Evolutionary conservation across 2,113 vertebrate species (phyloP).

Genomic region (Barnardius zonarius): DNA sequence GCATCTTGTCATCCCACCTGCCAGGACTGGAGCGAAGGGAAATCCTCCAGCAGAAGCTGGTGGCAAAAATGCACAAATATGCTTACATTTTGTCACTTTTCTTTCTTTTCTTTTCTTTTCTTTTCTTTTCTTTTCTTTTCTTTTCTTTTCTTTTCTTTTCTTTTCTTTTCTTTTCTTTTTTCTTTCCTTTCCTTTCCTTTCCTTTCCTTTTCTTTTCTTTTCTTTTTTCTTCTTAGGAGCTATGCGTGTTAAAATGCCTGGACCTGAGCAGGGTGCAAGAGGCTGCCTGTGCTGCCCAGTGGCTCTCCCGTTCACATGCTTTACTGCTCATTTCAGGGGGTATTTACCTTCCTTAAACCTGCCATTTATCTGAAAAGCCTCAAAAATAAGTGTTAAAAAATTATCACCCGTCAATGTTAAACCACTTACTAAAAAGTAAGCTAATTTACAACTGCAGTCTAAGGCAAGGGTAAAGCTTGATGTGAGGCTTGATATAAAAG

Average conservation of each 20-base stretch:
- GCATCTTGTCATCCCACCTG: background rate
- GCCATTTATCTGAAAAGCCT: background rate
- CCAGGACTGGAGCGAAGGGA: accelerated
- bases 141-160: background rate
- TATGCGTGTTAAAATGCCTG: accelerated
- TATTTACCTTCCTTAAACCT: background rate
- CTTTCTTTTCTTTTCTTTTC: background rate
- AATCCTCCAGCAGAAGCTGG: background rate
- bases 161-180: background rate
- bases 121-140: background rate
- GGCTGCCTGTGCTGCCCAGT: background rate
- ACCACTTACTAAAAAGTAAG: background rate
- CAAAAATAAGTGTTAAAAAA: accelerated
- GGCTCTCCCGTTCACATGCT: background rate
- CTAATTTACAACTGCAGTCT: background rate
- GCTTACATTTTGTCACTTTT: background rate
- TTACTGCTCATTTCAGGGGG: background rate
- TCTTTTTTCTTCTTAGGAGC: background rate
- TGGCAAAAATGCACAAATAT: background rate
- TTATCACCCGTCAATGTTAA: accelerated
- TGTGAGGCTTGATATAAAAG: accelerated
- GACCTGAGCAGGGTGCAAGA: background rate
- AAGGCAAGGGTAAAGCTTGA: background rate
- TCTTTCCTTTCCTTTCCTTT: no score
- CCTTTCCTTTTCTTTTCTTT: accelerated